Evolutionary conservation across 2,888 invertebrate genomes (phyloP), one percentile per base, ranked within the genome.

Genomic region (Drosophila neutralis): DNA sequence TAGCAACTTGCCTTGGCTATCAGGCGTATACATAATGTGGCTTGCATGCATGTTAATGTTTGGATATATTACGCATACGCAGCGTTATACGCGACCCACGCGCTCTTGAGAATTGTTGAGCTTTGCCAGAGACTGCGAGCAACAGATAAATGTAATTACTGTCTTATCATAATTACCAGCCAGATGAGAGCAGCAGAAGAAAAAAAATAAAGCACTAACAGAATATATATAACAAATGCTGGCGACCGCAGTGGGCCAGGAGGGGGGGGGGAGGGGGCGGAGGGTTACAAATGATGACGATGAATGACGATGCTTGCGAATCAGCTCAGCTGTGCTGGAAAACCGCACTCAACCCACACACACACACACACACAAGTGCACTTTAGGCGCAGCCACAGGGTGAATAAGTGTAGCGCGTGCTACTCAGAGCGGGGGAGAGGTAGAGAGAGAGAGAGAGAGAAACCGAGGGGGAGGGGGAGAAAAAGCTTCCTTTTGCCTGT

Each of bases 131-230:
- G 64, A 54, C 76, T 90, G 89, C 61, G 68, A 82, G 77, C 75
- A 73, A 80, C 90, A 87, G 90, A 90, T 87, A 87, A 87, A 87
- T 79, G 90, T 89, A 87, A 87, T 87, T 87, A 90, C 85, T 72
- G 86, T 80, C 90, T 84, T 87, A 90, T 90, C 90, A 90, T 87
- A 87, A 90, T 86, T 87, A 84, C 73, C 86, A 89, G 73, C 52
- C 11, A 73, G 73, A 66, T 64, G 71, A 70, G 82, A 63, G 66
- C 29, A 68, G 21, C 36, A 56, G 18, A 27, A 66, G 62, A n/a
- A 65, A 71, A 70, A 54, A 48, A 36, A n/a, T 45, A 48, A 59
- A 24, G 38, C 53, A 65, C 58, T 21, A 36, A 38, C 45, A 62
- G 42, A 72, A 49, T 60, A 65, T 70, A 69, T 72, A 73, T 13